Evolutionary conservation across 2,888 invertebrate species (phyloP).

Genomic region (Parnassius smintheus): DNA sequence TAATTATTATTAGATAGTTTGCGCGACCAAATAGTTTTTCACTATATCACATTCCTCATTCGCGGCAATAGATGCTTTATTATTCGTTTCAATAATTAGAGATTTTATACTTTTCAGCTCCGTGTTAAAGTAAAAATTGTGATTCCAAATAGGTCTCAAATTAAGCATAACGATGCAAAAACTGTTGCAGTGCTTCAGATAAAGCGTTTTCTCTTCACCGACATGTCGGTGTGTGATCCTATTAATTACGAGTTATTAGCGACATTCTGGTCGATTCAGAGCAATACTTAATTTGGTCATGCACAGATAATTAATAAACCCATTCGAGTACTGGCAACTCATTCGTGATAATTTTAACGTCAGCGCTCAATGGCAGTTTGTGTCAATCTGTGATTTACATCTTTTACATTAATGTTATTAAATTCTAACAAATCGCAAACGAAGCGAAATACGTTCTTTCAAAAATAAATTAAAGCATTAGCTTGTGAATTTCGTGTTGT

Average conservation of each 20-base stretch:
- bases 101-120: conserved; percentile 48
- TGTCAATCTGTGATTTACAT: conserved; percentile 27
- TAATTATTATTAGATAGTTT: conserved; percentile 18
- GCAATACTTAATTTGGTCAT: conserved; percentile 59
- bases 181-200: too few relatives aligned
- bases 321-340: conserved; percentile 41
- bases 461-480: conserved; percentile 47
- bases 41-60: neutral
- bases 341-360: conserved; percentile 52
- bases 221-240: too few relatives aligned
- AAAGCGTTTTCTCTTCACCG: too few relatives aligned
- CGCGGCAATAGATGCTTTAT: conserved; percentile 9
- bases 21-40: neutral
- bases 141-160: too few relatives aligned
- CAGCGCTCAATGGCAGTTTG: conserved; percentile 35
- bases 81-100: conserved; percentile 22
- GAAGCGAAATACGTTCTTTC: conserved; percentile 20
- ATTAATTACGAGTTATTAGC: conserved; percentile 24
- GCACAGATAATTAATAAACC: conserved; percentile 56
- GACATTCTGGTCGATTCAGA: conserved; percentile 49
- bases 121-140: conserved; percentile 43
- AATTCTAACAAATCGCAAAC: conserved; percentile 44
- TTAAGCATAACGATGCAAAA: too few relatives aligned
- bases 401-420: conserved; percentile 24
- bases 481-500: conserved; percentile 45